These are phyloP conservation scores for Decapterus maruadsi DNA, from an alignment of 2,797 vertebrate species.

Conservation along the genomic window DNA sequence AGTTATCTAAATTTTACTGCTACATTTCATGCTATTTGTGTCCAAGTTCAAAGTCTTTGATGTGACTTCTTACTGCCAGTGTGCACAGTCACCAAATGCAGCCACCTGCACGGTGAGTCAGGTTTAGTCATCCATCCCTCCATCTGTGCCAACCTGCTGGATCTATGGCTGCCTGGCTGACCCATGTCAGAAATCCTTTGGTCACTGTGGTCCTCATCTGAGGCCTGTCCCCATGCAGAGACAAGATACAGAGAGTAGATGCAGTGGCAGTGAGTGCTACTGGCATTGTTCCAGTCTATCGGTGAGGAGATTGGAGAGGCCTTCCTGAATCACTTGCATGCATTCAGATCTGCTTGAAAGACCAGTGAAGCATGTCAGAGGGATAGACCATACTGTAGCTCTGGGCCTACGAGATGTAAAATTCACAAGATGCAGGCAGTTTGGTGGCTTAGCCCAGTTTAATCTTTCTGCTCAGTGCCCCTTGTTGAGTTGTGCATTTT, in stretches of 20 bases:
- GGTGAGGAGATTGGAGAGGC: conserved; percentile 46
- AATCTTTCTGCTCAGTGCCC: conserved; percentile 70
- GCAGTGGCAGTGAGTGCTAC: conserved; percentile 38
- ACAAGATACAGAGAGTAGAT: conserved; percentile 32
- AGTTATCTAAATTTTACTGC: conserved; percentile 19
- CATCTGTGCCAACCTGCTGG: conserved; percentile 40
- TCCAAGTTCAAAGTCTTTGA: conserved; percentile 43
- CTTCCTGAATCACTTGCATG: conserved; percentile 60
- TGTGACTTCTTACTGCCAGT: conserved; percentile 20
- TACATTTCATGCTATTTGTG: conserved; percentile 23
- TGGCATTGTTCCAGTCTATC: conserved; percentile 66
- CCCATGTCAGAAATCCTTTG: conserved; percentile 36
- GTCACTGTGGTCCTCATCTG: conserved; percentile 42
- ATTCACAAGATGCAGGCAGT: conserved; percentile 67
- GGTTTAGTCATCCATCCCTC: conserved; percentile 32
- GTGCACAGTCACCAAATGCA: conserved; percentile 19
- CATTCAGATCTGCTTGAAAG: conserved; percentile 58
- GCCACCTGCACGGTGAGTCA: conserved; percentile 20
- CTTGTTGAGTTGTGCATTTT: conserved; percentile 69
- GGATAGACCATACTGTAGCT: conserved; percentile 52
- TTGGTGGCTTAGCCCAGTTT: conserved; percentile 66
- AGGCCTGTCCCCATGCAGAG: conserved; percentile 44
- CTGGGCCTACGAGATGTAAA: conserved; percentile 56
- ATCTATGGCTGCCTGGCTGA: conserved; percentile 23
- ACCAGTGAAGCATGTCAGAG: conserved; percentile 55